phyloP scores from a whole-genome alignment of 2,888 invertebrate species.

The Xestoiulus laeticollis region DNA sequence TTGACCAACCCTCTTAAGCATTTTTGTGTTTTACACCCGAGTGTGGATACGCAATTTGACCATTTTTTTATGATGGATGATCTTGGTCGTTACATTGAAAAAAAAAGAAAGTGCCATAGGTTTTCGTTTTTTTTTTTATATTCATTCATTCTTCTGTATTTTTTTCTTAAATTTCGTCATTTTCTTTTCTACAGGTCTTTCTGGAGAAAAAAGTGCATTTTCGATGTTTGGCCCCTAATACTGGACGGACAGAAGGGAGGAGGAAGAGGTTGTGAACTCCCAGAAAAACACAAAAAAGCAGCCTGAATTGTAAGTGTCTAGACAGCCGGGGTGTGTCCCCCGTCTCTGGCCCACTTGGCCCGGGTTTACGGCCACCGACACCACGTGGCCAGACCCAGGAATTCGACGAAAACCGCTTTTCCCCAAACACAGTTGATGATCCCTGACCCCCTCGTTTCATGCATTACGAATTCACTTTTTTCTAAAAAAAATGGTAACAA shows the following conservation, averaged over 20 bases:
- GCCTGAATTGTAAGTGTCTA: background rate
- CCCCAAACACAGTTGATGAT: background rate
- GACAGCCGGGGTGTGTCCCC: slow-evolving; percentile 13
- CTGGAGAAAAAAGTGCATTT: background rate
- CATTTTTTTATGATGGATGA: slow-evolving; percentile 31
- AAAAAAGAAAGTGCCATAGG: background rate
- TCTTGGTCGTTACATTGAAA: slow-evolving; percentile 4
- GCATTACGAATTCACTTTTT: slow-evolving; percentile 15
- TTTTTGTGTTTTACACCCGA: slow-evolving; percentile 23
- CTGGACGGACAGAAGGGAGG: background rate
- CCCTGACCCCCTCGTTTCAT: background rate
- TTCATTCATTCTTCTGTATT: background rate
- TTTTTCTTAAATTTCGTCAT: background rate
- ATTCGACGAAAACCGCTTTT: background rate
- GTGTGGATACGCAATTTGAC: slow-evolving; percentile 33
- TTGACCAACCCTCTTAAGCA: slow-evolving; percentile 15
- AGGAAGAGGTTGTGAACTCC: background rate
- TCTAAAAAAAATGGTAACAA: background rate
- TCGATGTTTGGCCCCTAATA: background rate
- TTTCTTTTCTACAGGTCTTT: background rate
- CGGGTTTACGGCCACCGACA: background rate
- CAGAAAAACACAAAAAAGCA: background rate
- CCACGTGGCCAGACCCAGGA: background rate
- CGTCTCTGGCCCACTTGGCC: background rate
- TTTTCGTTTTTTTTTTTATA: background rate